These are phyloP conservation scores for Aplochiton taeniatus DNA, from an alignment of 2,797 vertebrate genomes.

Conservation along the genomic window DNA sequence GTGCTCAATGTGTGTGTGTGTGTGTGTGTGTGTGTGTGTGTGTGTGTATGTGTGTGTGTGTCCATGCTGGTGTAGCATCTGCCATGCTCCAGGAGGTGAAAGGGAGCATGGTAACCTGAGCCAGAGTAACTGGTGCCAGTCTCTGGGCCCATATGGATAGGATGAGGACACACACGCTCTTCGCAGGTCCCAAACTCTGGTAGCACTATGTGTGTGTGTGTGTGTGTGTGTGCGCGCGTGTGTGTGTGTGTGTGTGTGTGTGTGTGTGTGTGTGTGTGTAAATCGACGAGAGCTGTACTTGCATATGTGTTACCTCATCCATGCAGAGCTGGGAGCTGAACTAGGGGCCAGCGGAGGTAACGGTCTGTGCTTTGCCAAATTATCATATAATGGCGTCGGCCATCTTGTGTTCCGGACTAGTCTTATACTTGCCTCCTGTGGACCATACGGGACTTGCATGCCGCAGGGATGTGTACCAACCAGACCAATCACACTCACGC, in stretches of 20 bases:
- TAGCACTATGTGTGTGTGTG: neutral
- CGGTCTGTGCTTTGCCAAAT: too few relatives aligned
- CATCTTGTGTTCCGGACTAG: too few relatives aligned
- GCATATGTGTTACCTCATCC: neutral
- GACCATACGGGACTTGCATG: too few relatives aligned
- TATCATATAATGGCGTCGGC: too few relatives aligned
- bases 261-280: neutral
- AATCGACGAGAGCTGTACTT: neutral
- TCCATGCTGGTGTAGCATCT: neutral
- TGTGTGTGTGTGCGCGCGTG: neutral
- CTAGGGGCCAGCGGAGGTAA: neutral
- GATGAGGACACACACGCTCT: too few relatives aligned
- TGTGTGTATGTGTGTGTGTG: neutral
- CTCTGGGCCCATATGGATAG: too few relatives aligned
- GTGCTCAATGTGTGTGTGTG: neutral
- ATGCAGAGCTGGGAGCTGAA: neutral
- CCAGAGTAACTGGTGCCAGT: too few relatives aligned
- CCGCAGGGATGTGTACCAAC: too few relatives aligned
- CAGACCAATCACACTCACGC: neutral
- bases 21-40: neutral
- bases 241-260: neutral
- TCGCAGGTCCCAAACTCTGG: too few relatives aligned
- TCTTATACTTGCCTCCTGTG: too few relatives aligned
- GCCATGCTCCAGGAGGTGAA: too few relatives aligned
- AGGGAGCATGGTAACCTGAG: too few relatives aligned